Percentiles rank a stretch among this genome's conserved stretches.
Evolutionary conservation across 2,113 vertebrate genomes (phyloP).

Genomic region (Collichthys lucidus): DNA sequence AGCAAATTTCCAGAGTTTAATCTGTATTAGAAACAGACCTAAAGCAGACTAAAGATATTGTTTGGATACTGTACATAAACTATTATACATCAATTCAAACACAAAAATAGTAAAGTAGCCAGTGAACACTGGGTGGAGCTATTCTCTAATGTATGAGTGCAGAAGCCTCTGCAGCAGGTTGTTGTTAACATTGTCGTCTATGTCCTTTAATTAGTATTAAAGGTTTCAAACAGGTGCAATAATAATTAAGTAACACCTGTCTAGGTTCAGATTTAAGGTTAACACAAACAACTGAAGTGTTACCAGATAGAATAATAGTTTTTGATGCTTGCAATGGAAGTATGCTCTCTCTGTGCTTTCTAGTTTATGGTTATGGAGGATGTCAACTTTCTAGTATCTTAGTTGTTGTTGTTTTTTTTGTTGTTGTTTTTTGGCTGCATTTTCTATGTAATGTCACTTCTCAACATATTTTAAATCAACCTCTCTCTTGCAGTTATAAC

Average conservation of each 20-base stretch:
- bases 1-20: not conserved
- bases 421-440: not conserved
- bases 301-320: constrained; percentile 17
- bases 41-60: not conserved
- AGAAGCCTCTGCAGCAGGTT: not conserved
- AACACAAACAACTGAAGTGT: not conserved
- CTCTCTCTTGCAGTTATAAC: constrained; percentile 84
- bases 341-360: not conserved
- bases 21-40: not conserved
- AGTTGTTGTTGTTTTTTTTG: not conserved
- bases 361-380: not conserved
- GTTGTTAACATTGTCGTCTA: too few species aligned
- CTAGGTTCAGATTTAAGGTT: not conserved
- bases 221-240: not conserved
- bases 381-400: not conserved
- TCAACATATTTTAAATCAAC: not conserved
- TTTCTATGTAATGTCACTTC: constrained; percentile 82
- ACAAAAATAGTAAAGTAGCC: not conserved
- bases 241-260: not conserved
- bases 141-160: not conserved
- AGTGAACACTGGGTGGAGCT: constrained; percentile 24
- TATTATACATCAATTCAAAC: not conserved
- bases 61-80: not conserved
- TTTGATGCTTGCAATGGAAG: not conserved
- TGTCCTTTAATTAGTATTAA: not conserved